Conservation (phyloP, 35 echinoderm and acorn worm species). For the Anneissia japonica region DNA sequence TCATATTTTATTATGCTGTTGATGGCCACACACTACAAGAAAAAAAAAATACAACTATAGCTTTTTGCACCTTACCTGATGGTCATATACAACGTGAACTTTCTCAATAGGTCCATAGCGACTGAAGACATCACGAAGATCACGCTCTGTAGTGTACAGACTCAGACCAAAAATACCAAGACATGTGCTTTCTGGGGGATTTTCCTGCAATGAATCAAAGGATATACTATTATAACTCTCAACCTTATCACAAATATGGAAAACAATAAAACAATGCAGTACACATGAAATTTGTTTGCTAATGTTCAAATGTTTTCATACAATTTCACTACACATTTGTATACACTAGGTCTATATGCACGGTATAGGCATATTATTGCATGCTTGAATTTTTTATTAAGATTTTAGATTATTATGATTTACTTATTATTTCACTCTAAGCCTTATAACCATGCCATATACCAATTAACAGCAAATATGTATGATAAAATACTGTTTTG, state of each 20-base stretch:
- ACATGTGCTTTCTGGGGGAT: conserved; percentile 67
- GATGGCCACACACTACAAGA: not conserved
- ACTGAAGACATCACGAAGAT: conserved; percentile 76
- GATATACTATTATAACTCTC: not conserved
- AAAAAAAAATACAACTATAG: not conserved
- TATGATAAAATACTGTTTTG: not conserved
- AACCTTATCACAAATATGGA: no score
- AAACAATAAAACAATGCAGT: no score
- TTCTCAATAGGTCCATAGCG: conserved; percentile 74
- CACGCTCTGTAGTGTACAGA: conserved; percentile 90
- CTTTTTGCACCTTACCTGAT: conserved; percentile 58
- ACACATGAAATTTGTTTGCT: no score
- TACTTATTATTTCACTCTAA: no score
- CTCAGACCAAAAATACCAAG: conserved; percentile 94
- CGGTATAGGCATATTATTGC: no score
- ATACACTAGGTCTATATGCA: no score
- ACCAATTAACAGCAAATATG: no score
- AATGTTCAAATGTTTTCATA: no score
- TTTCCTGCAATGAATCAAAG: conserved; percentile 52
- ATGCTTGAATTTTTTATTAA: no score
- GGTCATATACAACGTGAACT: conserved; percentile 88
- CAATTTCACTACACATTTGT: no score
- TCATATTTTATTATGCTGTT: not conserved
- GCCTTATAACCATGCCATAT: no score
- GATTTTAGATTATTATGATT: no score